Evolutionary conservation across 2,113 vertebrate species (phyloP), one percentile per base, ranked within the genome.

Genomic region (Stigmatopora argus): DNA sequence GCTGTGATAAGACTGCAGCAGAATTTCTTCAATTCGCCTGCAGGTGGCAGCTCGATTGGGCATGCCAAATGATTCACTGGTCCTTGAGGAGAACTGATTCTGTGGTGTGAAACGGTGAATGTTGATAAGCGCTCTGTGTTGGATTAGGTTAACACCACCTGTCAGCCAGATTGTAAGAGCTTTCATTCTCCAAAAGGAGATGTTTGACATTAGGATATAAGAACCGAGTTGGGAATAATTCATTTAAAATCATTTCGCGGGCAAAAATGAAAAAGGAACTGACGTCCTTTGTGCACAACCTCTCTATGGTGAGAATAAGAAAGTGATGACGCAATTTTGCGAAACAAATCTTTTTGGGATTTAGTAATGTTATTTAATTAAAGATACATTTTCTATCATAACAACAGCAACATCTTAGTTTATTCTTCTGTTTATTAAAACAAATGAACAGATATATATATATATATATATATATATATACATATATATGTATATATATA

Each of bases 21-120:
- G 53, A 62, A 65, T 77, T 65, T 59, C 26, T 64, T 61, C 41
- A 53, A 69, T 66, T 45, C 61, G 5, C 31, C 21, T 41, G 23
- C 59, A 18, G 70, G 45, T 3, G 48, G 64, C 5, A 17, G 44
- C 56, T 41, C 35, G 0, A 31, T 64, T 23, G 46, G 21, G 38
- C 38, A 44, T 35, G 14, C 13, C 4, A n/a, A 55, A 64, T 48
- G 44, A 44, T 52, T 46, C 7, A 12, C 48, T 58, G 59, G 12
- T 49, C 19, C 23, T 46, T 18, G 52, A 46, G 44, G 21, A 49
- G 23, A 63, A 48, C 8, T 13, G 46, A 2, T 18, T 18, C 44
- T n/a, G 45, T 31, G 11, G 7, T 13, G 18, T 49, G 26, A 31
- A 31, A 31, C 26, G 1, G 26, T 31, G 26, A 31, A 64, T 64